Base-by-base conservation (phyloP, 2,888 invertebrate species). In the Balanococcus diminutus region DNA sequence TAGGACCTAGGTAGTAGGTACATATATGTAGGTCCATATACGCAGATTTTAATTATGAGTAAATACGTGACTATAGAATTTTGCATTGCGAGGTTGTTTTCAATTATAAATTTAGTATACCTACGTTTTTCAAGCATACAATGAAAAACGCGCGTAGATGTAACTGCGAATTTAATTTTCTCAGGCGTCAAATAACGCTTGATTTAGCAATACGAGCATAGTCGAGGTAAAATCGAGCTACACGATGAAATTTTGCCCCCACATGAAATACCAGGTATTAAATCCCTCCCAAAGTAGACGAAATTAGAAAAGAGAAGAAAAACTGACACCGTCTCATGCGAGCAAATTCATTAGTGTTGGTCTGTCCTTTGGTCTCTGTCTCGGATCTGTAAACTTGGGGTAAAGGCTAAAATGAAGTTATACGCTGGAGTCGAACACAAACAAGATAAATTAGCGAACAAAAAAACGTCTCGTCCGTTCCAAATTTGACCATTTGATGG, bases 211-310 rank as follows among this genome's bases (percentile, higher is more conserved):
- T 51, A 51, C 8, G 19, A 51, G 19, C 51, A 8, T n/a, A n/a
- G 8, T 19, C 6, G 51, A 51, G 19, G 67, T 36, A 32, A 75
- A 32, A 75, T 19, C n/a, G 28, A 75, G 75, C 25, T 28, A 11
- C 61, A 67, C 61, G 75, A 75, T 32, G 75, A 75, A 75, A 75
- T 75, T 75, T 75, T 28, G 32, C 22, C 36, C 36, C n/a, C 22
- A 67, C 67, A 8, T 51, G 19, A 51, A 51, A 51, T 67, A 51
- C 14, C 5, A 61, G 22, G n/a, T n/a, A n/a, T n/a, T 61, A 75
- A 75, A 75, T 75, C 75, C 75, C n/a, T 75, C 19, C n/a, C n/a
- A 36, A 75, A 36, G 75, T 75, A 28, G 11, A 11, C 61, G 19
- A 61, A 61, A 61, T 61, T 61, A 61, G n/a, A 61, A 61, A 61